Percentiles rank a stretch among this genome's conserved stretches.
These are phyloP conservation scores for Gerosis bhagava DNA, from an alignment of 2,888 invertebrate genomes.

Conservation along the genomic window DNA sequence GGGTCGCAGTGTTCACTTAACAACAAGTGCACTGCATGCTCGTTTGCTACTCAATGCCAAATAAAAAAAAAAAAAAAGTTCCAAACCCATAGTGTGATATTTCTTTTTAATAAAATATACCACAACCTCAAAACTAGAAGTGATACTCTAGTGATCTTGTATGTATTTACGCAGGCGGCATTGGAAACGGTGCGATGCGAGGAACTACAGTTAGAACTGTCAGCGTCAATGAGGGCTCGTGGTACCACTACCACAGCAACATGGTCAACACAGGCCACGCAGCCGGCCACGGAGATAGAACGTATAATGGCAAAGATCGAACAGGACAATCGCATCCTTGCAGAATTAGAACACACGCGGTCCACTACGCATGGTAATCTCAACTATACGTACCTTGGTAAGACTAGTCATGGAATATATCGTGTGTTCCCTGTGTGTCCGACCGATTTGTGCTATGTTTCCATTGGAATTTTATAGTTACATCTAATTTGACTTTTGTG, in stretches of 20 bases:
- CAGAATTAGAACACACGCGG: constrained; percentile 93
- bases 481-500: too few species aligned
- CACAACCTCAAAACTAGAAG: too few species aligned
- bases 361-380: constrained; percentile 84
- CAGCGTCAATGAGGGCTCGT: constrained; percentile 84
- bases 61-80: too few species aligned
- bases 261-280: constrained; percentile 66
- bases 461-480: too few species aligned
- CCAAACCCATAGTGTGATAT: too few species aligned
- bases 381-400: constrained; percentile 10
- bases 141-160: too few species aligned
- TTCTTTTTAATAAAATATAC: too few species aligned
- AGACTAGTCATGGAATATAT: constrained; percentile 3
- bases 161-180: constrained; percentile 74
- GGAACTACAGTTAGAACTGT: constrained; percentile 94
- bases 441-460: too few species aligned
- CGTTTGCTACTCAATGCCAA: too few species aligned
- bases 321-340: constrained; percentile 93
- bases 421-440: constrained; percentile 6
- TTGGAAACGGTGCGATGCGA: constrained; percentile 90
- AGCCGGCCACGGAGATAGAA: constrained; percentile 91
- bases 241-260: constrained; percentile 60
- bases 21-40: too few species aligned
- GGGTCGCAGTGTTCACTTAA: too few species aligned
- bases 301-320: constrained; percentile 97